phyloP scores from a whole-genome alignment of 2,113 vertebrate species.

The Engraulis encrasicolus region DNA sequence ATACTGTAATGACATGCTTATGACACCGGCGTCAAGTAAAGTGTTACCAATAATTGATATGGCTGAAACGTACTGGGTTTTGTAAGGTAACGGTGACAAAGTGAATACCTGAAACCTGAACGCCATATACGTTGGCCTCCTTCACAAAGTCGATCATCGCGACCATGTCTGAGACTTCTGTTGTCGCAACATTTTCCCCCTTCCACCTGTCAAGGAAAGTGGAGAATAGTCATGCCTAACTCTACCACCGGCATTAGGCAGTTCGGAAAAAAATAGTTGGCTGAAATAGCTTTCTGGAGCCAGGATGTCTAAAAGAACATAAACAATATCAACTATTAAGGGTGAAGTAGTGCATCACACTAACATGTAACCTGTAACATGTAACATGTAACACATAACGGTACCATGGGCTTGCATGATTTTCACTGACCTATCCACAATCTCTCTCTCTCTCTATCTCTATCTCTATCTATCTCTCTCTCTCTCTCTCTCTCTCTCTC shows the following conservation, averaged over 20 bases:
- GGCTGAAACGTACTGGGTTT: not conserved
- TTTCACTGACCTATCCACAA: not conserved
- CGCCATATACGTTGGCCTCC: slow-evolving; percentile 86
- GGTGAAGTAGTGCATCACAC: no score
- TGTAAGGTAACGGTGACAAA: not conserved
- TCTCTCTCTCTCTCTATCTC: no score
- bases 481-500: no score
- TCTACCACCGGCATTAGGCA: no score
- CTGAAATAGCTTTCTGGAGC: no score
- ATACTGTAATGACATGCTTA: no score
- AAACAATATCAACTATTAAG: not conserved
- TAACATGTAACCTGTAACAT: no score
- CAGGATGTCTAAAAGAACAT: no score
- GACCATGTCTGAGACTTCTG: slow-evolving; percentile 83
- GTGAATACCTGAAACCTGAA: slow-evolving; percentile 81
- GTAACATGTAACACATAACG: no score
- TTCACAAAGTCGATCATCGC: slow-evolving; percentile 73
- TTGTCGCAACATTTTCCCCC: slow-evolving; percentile 90
- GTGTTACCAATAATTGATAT: not conserved
- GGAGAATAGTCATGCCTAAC: not conserved
- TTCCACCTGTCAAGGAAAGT: slow-evolving; percentile 82
- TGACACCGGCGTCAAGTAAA: no score
- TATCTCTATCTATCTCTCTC: no score
- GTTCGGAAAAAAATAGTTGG: no score
- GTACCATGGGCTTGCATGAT: not conserved